Base-by-base conservation (phyloP, 2,797 vertebrate genomes). In the Cynodonichthys magdalenae region DNA sequence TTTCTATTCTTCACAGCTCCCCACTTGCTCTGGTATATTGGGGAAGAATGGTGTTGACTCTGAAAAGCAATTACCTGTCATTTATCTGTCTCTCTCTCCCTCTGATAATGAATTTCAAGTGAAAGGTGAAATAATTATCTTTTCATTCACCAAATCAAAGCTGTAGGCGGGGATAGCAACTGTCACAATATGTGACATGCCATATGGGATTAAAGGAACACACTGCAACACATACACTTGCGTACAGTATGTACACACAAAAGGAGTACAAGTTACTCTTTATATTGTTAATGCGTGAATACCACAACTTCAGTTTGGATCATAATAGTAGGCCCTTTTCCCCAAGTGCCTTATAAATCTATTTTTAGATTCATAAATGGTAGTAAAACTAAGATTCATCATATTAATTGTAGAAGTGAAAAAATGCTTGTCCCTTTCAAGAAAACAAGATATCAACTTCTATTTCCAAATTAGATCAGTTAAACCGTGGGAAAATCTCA, bases 41-140 rank as follows among this genome's bases (percentile, higher is more conserved):
- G 80, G 74, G 69, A 83, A 89, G 83, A 90, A 82, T 75, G 71
- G 81, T 89, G 88, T 90, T 89, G 89, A 91, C 89, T 90, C 75
- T 79, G 78, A 88, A 87, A 92, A 89, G 87, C 87, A 90, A 91
- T 92, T 91, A 89, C 87, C 88, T 91, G 91, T 90, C 91, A 91
- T 91, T 91, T 91, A 89, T 84, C 84, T 83, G 86, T 87, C 85
- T 82, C 79, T 80, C 82, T 75, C 79, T 59, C 76, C 51, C 68
- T 84, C 79, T 81, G 86, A 90, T 90, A 90, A 92, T 87, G 79
- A 86, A 90, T 91, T 88, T 89, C 78, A 81, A 89, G 86, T 83
- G 88, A 91, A 87, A 88, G 85, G 85, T 87, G 86, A 90, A 90
- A 90, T 88, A 88, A 90, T 92, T 88, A 91, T 91, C 85, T 89